Conservation (phyloP, 2,888 invertebrate genomes). For the Ctenicera cuprea region DNA sequence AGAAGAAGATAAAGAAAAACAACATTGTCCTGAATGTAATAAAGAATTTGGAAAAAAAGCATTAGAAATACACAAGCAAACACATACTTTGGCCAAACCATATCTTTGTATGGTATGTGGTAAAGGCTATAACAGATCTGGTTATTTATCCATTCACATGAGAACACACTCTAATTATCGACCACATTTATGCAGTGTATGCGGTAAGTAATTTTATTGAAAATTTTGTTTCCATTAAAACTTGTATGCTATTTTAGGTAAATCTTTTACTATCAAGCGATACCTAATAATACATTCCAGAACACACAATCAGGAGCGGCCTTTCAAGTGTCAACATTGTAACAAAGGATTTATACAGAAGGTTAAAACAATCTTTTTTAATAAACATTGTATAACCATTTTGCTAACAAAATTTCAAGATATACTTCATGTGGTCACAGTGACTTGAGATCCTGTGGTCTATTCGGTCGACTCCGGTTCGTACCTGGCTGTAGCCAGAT, state of each 20-base stretch:
- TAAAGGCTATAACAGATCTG: constrained; percentile 46
- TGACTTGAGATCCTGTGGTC: too few relatives aligned
- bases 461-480: too few relatives aligned
- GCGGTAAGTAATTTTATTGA: constrained; percentile 41
- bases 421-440: too few relatives aligned
- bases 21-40: not conserved
- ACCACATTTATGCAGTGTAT: constrained; percentile 53
- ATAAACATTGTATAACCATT: too few relatives aligned
- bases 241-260: constrained; percentile 44
- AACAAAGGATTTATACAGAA: constrained; percentile 54
- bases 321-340: constrained; percentile 54
- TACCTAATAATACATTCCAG: constrained; percentile 52
- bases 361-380: constrained; percentile 18
- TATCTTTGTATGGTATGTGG: constrained; percentile 52
- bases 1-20: not conserved
- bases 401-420: too few relatives aligned
- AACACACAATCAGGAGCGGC: constrained; percentile 50
- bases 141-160: constrained; percentile 47
- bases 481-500: too few relatives aligned
- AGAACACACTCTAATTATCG: constrained; percentile 45
- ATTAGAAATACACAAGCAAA: constrained; percentile 6
- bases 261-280: constrained; percentile 48
- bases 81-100: constrained; percentile 6
- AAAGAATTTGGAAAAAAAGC: not conserved
- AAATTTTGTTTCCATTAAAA: not conserved